These are phyloP conservation scores for Hippocampus barbouri DNA, from an alignment of 2,113 vertebrate species.

Conservation along the genomic window DNA sequence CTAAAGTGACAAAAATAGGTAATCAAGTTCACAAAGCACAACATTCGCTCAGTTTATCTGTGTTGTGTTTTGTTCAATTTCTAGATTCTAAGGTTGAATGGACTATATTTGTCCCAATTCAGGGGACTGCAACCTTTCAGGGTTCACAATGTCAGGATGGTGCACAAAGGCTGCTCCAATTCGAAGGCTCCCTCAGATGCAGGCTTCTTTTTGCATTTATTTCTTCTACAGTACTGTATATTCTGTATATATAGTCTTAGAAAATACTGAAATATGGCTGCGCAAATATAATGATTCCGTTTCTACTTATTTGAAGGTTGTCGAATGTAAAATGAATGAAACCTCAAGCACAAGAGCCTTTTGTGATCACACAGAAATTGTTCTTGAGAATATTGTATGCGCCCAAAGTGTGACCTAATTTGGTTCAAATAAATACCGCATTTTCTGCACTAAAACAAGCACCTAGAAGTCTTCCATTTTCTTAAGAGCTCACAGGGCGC, in stretches of 20 bases:
- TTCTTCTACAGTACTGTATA: neutral
- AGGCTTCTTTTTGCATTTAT: neutral
- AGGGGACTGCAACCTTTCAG: neutral
- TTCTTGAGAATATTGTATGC: too few species aligned
- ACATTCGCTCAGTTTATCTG: neutral
- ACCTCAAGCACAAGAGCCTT: too few species aligned
- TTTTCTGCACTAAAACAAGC: too few species aligned
- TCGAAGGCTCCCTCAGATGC: neutral
- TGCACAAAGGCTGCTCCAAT: neutral
- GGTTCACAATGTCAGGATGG: neutral
- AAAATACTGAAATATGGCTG: neutral
- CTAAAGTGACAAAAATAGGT: neutral
- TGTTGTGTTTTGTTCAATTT: neutral
- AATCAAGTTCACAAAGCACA: neutral
- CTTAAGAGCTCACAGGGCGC: too few species aligned
- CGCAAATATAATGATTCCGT: neutral
- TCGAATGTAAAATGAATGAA: too few species aligned
- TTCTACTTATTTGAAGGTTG: neutral
- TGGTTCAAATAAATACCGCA: too few species aligned
- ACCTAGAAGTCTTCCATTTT: too few species aligned
- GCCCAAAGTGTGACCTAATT: too few species aligned
- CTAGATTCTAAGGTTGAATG: neutral
- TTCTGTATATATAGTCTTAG: neutral
- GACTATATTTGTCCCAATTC: slow-evolving; percentile 8
- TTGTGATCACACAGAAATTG: too few species aligned